These are phyloP conservation scores for Phalacrocorax brasilianus DNA, from an alignment of 2,113 vertebrate genomes.

Conservation along the genomic window DNA sequence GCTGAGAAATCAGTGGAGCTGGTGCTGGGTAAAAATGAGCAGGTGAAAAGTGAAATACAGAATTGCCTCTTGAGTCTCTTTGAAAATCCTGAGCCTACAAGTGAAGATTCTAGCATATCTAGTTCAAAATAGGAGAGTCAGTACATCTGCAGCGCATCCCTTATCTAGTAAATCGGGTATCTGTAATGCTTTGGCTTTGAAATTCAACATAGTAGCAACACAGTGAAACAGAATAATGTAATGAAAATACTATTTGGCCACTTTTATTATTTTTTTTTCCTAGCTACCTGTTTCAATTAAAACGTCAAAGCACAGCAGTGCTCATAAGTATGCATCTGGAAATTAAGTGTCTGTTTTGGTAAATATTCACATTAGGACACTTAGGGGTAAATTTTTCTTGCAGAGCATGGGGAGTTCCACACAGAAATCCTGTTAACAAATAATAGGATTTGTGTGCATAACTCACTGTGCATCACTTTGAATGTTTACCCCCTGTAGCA, in stretches of 20 bases:
- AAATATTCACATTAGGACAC: conserved; percentile 34
- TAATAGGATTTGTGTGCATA: conserved; percentile 48
- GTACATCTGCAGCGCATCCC: neutral
- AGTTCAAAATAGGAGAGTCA: neutral
- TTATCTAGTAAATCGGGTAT: neutral
- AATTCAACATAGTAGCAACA: neutral
- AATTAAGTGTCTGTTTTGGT: conserved; percentile 41
- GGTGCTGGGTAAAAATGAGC: neutral
- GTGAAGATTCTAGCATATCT: neutral
- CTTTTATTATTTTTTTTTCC: neutral
- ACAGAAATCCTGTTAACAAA: conserved; percentile 48
- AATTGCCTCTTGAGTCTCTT: neutral
- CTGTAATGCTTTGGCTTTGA: neutral
- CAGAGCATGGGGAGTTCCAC: neutral
- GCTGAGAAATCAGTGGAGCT: neutral
- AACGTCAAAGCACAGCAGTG: neutral
- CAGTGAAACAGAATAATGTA: neutral
- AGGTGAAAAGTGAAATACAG: neutral
- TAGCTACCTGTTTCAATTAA: neutral
- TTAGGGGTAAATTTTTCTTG: conserved; percentile 15
- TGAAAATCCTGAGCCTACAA: neutral
- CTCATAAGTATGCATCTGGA: neutral
- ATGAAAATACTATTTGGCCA: neutral
- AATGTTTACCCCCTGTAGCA: conserved; percentile 44
- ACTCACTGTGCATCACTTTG: conserved; percentile 24